phyloP scores from a whole-genome alignment of 35 echinoderm and acorn worm species.

The Ptychodera flava region DNA sequence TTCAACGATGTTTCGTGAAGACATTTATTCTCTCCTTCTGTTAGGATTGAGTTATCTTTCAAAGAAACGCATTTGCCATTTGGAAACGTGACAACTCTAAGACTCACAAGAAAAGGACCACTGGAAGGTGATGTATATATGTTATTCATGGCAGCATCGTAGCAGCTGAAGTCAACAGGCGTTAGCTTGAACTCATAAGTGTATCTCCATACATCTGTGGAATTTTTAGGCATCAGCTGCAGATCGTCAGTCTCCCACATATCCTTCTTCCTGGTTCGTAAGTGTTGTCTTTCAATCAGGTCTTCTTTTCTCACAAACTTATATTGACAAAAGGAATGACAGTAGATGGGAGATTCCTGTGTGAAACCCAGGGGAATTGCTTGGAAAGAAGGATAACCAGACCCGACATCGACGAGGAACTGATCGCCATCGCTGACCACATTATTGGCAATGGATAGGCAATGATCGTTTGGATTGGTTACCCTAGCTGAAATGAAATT shows the following conservation, averaged over 20 bases:
- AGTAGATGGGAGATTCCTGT: constrained; percentile 36
- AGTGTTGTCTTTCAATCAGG: constrained; percentile 15
- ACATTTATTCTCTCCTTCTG: not conserved
- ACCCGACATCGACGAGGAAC: constrained; percentile 57
- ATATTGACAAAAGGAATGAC: constrained; percentile 31
- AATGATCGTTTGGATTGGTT: constrained; percentile 21
- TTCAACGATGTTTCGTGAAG: not conserved
- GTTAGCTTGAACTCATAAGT: not conserved
- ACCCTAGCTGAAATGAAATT: constrained; percentile 12
- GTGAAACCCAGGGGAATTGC: constrained; percentile 59
- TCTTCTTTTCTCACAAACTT: constrained; percentile 37
- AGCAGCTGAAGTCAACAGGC: constrained; percentile 7
- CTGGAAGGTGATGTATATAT: not conserved
- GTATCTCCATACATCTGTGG: not conserved
- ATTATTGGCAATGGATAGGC: constrained; percentile 22
- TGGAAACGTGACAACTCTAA: not conserved
- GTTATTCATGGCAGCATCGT: constrained; percentile 6
- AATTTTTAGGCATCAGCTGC: constrained; percentile 2
- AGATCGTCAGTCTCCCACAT: not conserved
- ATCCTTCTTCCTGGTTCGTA: constrained; percentile 4
- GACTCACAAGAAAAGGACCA: not conserved
- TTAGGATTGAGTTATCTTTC: not conserved
- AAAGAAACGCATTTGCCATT: not conserved
- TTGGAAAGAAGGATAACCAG: constrained; percentile 54
- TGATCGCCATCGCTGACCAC: constrained; percentile 24